Evolutionary conservation across 2,888 invertebrate genomes (phyloP), one percentile per base, ranked within the genome.

Genomic region (Ecliptopera silaceata): DNA sequence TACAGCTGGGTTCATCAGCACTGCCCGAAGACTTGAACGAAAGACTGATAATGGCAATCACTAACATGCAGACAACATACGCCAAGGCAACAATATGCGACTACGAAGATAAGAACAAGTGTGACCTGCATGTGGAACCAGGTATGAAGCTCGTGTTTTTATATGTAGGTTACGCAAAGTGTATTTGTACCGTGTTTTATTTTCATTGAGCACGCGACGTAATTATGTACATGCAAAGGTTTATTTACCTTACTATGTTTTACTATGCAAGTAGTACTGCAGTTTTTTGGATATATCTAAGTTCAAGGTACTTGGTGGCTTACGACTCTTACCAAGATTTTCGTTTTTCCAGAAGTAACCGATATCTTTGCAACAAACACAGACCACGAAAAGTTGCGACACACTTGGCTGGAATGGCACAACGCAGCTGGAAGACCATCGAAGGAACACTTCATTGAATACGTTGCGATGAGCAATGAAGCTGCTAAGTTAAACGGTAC

Each of bases 371-470:
- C 93, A 0, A 93, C 80, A 0, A 96, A 96, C 49, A 90, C 94
- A 10, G 93, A 97, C 74, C 94, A 96, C 0, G 94, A 96, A 39
- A 95, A 96, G 74, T 81, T 98, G 59, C 93, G 95, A 69, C 93
- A 96, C 71, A 92, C 94, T 0, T 98, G 97, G 97, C 72, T 93
- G 2, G 93, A 95, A 71, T 98, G 97, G 95, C 93, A 97, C 67
- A 93, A 94, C 58, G 94, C 93, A 26, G 95, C 95, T 0, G 96
- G 95, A 0, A 93, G 94, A 22, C 92, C 94, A 10, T 92, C 94
- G 1, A 93, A 92, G 45, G 79, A 88, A 1, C 80, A 92, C 59
- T 96, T 93, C 72, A 92, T 93, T 54, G 93, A 94, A 62, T 96
- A 96, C 70, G 93, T 96, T 0, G 86, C 91, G 41, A 86, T 96